Evolutionary conservation across 35 echinoderm and acorn worm genomes (phyloP).

Genomic region (Apostichopus californicus): DNA sequence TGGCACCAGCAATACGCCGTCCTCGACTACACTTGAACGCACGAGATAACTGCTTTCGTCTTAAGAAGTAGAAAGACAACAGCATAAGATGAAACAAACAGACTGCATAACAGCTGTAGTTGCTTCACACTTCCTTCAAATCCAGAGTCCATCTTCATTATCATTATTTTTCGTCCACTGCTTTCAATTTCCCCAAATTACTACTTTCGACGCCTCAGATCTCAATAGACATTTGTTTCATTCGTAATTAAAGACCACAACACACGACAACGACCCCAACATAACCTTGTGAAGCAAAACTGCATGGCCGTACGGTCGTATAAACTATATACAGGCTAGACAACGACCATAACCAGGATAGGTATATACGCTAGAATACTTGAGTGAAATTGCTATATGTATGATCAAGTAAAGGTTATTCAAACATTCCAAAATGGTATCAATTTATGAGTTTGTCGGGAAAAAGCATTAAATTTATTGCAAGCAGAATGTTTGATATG

Average conservation of each 20-base stretch:
- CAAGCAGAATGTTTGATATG: too few species aligned
- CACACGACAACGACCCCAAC: constrained; percentile 1
- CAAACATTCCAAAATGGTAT: too few species aligned
- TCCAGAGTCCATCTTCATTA: constrained; percentile 7
- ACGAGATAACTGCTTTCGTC: constrained; percentile 12
- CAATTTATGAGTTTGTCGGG: too few species aligned
- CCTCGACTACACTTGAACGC: neutral
- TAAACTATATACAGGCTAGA: too few species aligned
- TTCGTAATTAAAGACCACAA: constrained; percentile 22
- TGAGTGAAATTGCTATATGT: too few species aligned
- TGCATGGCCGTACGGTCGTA: too few species aligned
- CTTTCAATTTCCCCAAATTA: constrained; percentile 7
- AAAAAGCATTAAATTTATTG: too few species aligned
- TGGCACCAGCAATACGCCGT: constrained; percentile 1
- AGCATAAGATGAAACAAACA: neutral
- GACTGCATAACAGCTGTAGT: neutral
- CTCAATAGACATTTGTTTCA: constrained; percentile 3
- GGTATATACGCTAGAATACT: too few species aligned
- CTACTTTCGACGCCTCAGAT: constrained; percentile 35
- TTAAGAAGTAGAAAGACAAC: neutral
- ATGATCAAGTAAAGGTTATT: too few species aligned
- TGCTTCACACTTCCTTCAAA: constrained; percentile 7
- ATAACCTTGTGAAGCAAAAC: neutral
- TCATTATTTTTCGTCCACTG: constrained; percentile 34
- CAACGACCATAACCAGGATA: too few species aligned